phyloP scores from a whole-genome alignment of 2,113 vertebrate genomes.

The Steatornis caripensis region DNA sequence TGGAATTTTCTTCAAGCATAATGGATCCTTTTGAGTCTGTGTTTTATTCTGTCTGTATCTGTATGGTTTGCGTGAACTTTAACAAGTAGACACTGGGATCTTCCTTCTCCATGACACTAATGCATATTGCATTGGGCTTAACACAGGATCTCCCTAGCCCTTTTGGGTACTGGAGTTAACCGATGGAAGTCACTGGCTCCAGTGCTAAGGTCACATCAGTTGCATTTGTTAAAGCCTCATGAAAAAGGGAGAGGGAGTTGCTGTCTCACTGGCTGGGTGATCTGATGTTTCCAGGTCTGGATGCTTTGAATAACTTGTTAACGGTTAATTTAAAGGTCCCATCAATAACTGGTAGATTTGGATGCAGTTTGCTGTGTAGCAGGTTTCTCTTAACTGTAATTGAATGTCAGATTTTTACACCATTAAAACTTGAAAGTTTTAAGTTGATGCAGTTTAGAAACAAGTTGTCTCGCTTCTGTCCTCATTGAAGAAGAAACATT shows the following conservation, averaged over 20 bases:
- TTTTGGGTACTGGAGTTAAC: constrained; percentile 39
- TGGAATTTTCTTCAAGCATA: constrained; percentile 68
- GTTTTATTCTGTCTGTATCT: constrained; percentile 62
- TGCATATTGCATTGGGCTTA: constrained; percentile 64
- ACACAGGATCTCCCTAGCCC: constrained; percentile 46
- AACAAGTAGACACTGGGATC: constrained; percentile 63
- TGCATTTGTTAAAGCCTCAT: constrained; percentile 47
- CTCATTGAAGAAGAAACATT: constrained; percentile 41
- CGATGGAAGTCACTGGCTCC: constrained; percentile 35
- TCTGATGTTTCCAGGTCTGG: constrained; percentile 48
- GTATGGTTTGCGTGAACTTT: constrained; percentile 67
- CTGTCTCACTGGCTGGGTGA: constrained; percentile 7
- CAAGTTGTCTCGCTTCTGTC: constrained; percentile 54
- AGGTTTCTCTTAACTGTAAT: constrained; percentile 61
- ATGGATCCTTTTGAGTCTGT: constrained; percentile 67
- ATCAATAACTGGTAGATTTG: constrained; percentile 41
- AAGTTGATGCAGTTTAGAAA: constrained; percentile 64
- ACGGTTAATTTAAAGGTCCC: constrained; percentile 35
- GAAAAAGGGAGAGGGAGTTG: constrained; percentile 17
- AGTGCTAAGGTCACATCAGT: constrained; percentile 28
- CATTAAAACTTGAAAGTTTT: constrained; percentile 66
- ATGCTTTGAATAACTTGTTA: constrained; percentile 14
- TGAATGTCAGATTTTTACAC: constrained; percentile 65
- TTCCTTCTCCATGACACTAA: constrained; percentile 58
- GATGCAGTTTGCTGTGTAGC: constrained; percentile 64